Evolutionary conservation across 1,140 invertebrate genomes (phyloP).

Genomic region (Asobara japonica): DNA sequence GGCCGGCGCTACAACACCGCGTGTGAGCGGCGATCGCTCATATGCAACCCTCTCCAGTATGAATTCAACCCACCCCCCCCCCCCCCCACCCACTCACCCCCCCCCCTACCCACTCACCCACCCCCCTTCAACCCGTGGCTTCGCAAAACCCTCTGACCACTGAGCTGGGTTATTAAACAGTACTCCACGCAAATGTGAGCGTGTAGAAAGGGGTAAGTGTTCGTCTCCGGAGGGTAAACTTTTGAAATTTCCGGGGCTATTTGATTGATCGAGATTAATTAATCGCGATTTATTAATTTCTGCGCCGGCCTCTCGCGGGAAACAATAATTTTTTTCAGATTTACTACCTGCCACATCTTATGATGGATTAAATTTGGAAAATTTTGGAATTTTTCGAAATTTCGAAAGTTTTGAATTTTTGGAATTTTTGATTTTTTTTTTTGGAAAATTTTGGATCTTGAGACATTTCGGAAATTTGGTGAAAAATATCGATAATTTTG

Average conservation of each 20-base stretch:
- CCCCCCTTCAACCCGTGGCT: not conserved
- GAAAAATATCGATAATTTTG: too few relatives aligned
- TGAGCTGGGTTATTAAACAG: constrained; percentile 11
- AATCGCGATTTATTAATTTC: not conserved
- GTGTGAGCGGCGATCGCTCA: constrained; percentile 64
- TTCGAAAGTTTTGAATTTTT: too few relatives aligned
- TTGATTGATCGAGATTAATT: not conserved
- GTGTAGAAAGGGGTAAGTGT: constrained; percentile 8
- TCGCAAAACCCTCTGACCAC: constrained; percentile 14
- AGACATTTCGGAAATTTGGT: too few relatives aligned
- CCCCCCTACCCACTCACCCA: constrained; percentile 24
- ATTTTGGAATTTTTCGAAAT: too few relatives aligned
- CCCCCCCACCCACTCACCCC: constrained; percentile 33
- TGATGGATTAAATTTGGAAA: too few relatives aligned
- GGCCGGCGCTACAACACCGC: constrained; percentile 46
- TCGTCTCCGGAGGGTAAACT: not conserved
- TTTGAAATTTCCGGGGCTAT: not conserved
- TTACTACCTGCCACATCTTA: too few relatives aligned
- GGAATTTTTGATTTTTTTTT: too few relatives aligned
- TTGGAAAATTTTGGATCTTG: too few relatives aligned
- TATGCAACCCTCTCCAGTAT: constrained; percentile 54
- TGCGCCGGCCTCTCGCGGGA: not conserved
- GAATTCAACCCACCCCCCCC: constrained; percentile 14
- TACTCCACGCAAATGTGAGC: not conserved
- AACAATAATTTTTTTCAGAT: too few relatives aligned